Conservation (phyloP, 2,797 vertebrate genomes). For the Fistularia tabacaria region DNA sequence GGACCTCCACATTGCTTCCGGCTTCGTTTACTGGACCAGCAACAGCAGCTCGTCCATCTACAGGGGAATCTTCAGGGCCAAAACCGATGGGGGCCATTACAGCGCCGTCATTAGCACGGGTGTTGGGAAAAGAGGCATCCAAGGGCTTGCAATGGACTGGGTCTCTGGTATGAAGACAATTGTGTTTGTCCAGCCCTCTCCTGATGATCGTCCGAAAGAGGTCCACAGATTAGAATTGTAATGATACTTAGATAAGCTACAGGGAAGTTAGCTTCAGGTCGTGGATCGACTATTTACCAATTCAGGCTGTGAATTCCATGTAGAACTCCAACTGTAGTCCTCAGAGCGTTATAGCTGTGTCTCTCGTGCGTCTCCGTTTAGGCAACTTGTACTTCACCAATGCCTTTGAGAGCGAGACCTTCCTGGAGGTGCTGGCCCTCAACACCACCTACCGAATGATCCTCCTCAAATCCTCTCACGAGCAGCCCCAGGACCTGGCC, state of each 20-base stretch:
- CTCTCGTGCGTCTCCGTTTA: conserved; percentile 35
- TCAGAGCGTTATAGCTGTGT: background rate
- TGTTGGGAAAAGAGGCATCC: conserved; percentile 82
- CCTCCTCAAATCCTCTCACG: conserved; percentile 81
- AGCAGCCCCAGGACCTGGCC: conserved; percentile 83
- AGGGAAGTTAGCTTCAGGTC: too few relatives aligned
- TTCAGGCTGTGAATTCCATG: too few relatives aligned
- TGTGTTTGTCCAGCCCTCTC: background rate
- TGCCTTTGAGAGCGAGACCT: conserved; percentile 81
- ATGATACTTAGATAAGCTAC: too few relatives aligned
- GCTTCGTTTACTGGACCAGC: conserved; percentile 70
- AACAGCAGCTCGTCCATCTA: conserved; percentile 54
- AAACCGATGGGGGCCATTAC: conserved; percentile 63
- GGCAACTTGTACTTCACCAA: conserved; percentile 95
- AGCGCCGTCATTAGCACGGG: conserved; percentile 74
- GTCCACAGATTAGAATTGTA: too few relatives aligned
- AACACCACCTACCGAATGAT: conserved; percentile 84
- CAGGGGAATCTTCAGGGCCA: conserved; percentile 62
- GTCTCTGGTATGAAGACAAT: conserved; percentile 78
- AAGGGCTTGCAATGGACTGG: conserved; percentile 90
- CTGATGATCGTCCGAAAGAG: too few relatives aligned
- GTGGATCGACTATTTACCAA: too few relatives aligned
- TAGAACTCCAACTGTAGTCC: background rate
- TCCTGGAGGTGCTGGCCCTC: conserved; percentile 84
- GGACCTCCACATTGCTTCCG: conserved; percentile 68